Evolutionary conservation across 2,797 vertebrate species (phyloP), one percentile per base, ranked within the genome.

Genomic region (Crax fasciolata): DNA sequence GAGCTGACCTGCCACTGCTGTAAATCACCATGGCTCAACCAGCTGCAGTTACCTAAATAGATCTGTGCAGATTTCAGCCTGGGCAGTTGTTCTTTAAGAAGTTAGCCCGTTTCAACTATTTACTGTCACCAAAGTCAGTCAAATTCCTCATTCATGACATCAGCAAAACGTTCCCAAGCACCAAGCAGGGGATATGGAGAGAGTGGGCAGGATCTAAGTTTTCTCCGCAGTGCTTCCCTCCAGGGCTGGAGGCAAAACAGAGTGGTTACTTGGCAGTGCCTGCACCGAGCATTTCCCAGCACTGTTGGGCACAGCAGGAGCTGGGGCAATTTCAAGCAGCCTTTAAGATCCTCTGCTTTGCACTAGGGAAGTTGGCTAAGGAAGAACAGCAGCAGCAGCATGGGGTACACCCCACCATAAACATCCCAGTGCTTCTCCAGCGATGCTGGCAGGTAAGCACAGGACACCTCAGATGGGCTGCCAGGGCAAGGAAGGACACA

Each of bases 11-110:
- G 5, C 25, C 58, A 11, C 39, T 46, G 44, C 73, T 68, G 38
- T 11, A 57, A 67, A 89, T 68, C 28, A 3, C 0, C 3, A n/a
- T 0, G 1, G 41, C 58, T 83, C 2, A 0, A 49, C 58, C 62
- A 76, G 66, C 1, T 49, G 55, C 35, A 16, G 52, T 66, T 70
- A 44, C 77, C 82, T 92, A 93, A 96, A 84, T 25, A 59, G 79
- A 49, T 41, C 82, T 61, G 65, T 66, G 43, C 4, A 57, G 73
- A 85, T 43, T 78, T 46, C 30, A 83, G 51, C 48, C 49, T 32
- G 41, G 27, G 55, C 66, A 79, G 85, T 38, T 87, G 57, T 66
- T 87, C 79, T 59, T 94, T 75, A 90, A 91, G 78, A 68, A 62
- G 51, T 80, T 18, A 72, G 87, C 43, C 78, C 21, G 39, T 23